These are phyloP conservation scores for Porites cylindrica DNA, from an alignment of 92 coral and sea anemone species.

Conservation along the genomic window DNA sequence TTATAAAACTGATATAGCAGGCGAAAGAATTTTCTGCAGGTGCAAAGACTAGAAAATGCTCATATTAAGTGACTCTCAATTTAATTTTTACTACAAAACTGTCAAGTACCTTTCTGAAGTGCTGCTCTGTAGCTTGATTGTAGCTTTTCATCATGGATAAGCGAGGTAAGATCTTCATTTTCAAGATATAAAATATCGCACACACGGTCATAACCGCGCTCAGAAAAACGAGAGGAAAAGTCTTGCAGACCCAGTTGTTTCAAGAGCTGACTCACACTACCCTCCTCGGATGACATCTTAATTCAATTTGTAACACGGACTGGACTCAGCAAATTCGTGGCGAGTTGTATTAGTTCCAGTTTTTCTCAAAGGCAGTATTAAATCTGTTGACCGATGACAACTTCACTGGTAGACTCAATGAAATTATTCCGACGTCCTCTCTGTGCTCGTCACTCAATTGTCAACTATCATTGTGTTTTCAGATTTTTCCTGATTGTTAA, in stretches of 20 bases:
- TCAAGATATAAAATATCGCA: slow-evolving; percentile 58
- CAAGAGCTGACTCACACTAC: slow-evolving; percentile 39
- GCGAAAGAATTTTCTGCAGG: too few species aligned
- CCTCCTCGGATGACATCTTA: slow-evolving; percentile 39
- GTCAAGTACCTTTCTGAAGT: slow-evolving; percentile 54
- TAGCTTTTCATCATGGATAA: slow-evolving; percentile 39
- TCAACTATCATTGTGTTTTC: slow-evolving; percentile 25
- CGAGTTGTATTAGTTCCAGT: background rate
- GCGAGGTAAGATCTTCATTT: slow-evolving; percentile 39
- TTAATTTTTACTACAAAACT: background rate
- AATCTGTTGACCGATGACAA: background rate
- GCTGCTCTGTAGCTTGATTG: slow-evolving; percentile 37
- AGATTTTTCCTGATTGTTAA: background rate
- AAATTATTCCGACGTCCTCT: slow-evolving; percentile 20
- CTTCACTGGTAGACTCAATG: slow-evolving; percentile 3
- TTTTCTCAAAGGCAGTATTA: background rate
- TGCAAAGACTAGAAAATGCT: background rate
- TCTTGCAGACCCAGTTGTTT: slow-evolving; percentile 44
- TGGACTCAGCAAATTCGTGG: background rate
- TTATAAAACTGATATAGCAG: background rate
- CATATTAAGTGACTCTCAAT: background rate
- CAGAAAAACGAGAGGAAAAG: slow-evolving; percentile 23
- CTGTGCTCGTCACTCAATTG: slow-evolving; percentile 20
- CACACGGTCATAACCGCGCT: slow-evolving; percentile 54
- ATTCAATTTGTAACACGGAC: slow-evolving; percentile 1